Percentiles rank a stretch among this genome's conserved stretches.
Conservation (phyloP, 2,797 vertebrate species). For the Phataginus tricuspis region DNA sequence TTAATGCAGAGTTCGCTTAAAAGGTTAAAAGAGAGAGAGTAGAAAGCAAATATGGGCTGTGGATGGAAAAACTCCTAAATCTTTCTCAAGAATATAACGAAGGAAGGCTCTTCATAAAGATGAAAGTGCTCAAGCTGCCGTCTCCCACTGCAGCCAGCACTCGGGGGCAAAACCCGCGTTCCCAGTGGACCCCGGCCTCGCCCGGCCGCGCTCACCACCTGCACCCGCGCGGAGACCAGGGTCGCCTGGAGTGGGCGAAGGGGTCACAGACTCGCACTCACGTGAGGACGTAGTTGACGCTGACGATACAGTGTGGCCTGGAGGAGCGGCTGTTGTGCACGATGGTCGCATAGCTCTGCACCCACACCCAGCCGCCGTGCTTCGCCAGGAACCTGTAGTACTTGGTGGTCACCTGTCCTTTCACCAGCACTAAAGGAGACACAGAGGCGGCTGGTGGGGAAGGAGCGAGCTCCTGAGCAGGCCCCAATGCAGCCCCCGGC, state of each 20-base stretch:
- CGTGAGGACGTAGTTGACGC: slow-evolving; percentile 99
- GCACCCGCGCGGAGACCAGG: neutral
- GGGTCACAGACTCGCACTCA: slow-evolving; percentile 86
- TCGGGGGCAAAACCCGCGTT: accelerated
- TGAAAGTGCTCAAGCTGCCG: slow-evolving; percentile 61
- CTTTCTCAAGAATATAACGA: slow-evolving; percentile 71
- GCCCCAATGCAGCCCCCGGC: neutral
- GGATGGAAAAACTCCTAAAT: slow-evolving; percentile 81
- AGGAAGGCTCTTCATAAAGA: slow-evolving; percentile 77
- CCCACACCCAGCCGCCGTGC: slow-evolving; percentile 98
- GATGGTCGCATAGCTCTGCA: slow-evolving; percentile 98
- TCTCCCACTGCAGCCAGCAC: neutral
- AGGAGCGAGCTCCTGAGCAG: neutral
- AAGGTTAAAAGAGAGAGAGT: slow-evolving; percentile 49
- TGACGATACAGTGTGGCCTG: slow-evolving; percentile 98
- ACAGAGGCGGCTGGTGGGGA: neutral
- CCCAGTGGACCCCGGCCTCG: neutral
- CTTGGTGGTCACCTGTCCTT: slow-evolving; percentile 98
- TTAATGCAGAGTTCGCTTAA: slow-evolving; percentile 81
- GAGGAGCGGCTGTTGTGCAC: slow-evolving; percentile 99
- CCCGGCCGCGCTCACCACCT: neutral
- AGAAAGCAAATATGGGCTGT: slow-evolving; percentile 62
- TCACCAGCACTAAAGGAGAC: slow-evolving; percentile 93
- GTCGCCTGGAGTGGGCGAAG: neutral
- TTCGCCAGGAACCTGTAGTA: slow-evolving; percentile 98